Evolutionary conservation across 2,113 vertebrate species (phyloP).

Genomic region (pig (Sus scrofa)): DNA sequence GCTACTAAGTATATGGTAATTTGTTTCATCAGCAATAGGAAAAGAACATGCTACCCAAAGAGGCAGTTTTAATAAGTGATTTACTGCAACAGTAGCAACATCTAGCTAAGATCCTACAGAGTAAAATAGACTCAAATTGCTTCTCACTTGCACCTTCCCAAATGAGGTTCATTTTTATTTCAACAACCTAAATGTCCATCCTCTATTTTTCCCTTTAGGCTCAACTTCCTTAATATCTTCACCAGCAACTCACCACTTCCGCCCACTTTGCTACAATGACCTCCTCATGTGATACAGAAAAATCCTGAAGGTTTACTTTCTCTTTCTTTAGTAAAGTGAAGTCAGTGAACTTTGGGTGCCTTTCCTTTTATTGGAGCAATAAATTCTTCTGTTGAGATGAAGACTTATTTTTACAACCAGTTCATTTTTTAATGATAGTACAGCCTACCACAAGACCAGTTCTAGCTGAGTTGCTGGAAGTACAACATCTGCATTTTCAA

Average conservation of each 20-base stretch:
- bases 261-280: constrained; percentile 82
- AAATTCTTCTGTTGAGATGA: constrained; percentile 85
- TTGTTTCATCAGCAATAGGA: constrained; percentile 65
- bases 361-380: constrained; percentile 87
- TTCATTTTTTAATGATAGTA: constrained; percentile 77
- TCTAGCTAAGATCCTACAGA: neutral
- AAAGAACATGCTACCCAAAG: constrained; percentile 54
- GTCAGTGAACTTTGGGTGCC: constrained; percentile 75
- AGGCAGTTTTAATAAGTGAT: constrained; percentile 75
- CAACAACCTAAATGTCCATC: constrained; percentile 60
- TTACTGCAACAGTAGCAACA: constrained; percentile 71
- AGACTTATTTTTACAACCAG: constrained; percentile 82
- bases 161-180: constrained; percentile 84
- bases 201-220: constrained; percentile 77
- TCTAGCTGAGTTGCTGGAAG: constrained; percentile 57
- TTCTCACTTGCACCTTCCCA: constrained; percentile 72
- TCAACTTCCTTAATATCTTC: constrained; percentile 84
- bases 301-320: constrained; percentile 80
- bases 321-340: constrained; percentile 80
- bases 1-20: neutral
- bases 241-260: constrained; percentile 73
- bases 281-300: constrained; percentile 79
- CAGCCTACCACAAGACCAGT: constrained; percentile 66
- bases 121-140: constrained; percentile 74
- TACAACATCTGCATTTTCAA: constrained; percentile 64